These are phyloP conservation scores for Bombus fervidus DNA, from an alignment of 1,140 invertebrate species.

Conservation along the genomic window DNA sequence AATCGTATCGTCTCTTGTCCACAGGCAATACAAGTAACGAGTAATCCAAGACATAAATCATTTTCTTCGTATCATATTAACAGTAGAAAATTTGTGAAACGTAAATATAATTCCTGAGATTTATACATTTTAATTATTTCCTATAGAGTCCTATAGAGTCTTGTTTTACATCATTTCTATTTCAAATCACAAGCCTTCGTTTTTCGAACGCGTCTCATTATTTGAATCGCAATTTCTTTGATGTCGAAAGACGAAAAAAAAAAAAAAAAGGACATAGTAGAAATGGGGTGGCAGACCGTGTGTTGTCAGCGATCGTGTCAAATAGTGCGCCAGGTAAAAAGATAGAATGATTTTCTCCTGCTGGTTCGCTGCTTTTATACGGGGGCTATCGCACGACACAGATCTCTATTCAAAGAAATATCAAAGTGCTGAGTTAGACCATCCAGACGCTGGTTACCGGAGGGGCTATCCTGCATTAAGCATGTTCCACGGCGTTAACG, in stretches of 20 bases:
- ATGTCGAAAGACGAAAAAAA: neutral
- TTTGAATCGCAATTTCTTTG: constrained; percentile 38
- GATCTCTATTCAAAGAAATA: constrained; percentile 77
- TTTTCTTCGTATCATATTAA: neutral
- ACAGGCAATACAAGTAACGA: neutral
- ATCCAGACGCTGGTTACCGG: constrained; percentile 52
- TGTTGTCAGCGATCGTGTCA: constrained; percentile 53
- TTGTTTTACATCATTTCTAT: neutral
- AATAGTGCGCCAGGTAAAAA: constrained; percentile 43
- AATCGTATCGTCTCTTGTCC: neutral
- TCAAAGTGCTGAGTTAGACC: constrained; percentile 75
- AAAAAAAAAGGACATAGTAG: neutral
- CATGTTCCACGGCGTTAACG: constrained; percentile 53
- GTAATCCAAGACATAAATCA: no score
- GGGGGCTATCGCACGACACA: constrained; percentile 69
- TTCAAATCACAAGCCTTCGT: neutral
- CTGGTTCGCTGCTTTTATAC: constrained; percentile 54
- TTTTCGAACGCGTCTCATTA: constrained; percentile 23
- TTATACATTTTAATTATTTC: no score
- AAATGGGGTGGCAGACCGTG: constrained; percentile 31
- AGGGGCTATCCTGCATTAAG: constrained; percentile 61
- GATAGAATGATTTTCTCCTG: constrained; percentile 60
- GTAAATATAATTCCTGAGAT: neutral
- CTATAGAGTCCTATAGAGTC: no score
- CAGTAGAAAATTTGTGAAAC: neutral